phyloP scores from a whole-genome alignment of 2,113 vertebrate genomes.

The Casuarius casuarius region DNA sequence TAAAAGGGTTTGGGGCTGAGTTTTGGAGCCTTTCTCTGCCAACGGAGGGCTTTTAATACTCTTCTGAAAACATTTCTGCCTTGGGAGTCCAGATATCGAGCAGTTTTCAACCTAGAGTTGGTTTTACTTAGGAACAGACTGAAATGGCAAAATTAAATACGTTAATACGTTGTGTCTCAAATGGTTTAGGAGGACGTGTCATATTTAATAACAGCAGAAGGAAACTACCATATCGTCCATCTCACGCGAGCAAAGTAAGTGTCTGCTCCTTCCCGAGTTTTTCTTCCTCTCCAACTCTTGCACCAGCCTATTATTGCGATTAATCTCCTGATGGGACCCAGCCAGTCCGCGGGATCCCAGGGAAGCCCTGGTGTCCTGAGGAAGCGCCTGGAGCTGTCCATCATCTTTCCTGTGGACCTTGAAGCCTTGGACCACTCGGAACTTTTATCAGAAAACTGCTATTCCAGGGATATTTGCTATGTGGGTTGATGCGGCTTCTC shows the following conservation, averaged over 20 bases:
- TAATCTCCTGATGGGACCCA: too few relatives aligned
- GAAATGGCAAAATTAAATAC: too few relatives aligned
- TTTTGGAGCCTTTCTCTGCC: too few relatives aligned
- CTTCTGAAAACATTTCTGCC: background rate
- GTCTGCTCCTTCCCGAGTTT: background rate
- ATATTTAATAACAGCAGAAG: constrained; percentile 24
- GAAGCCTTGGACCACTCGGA: background rate
- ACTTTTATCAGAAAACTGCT: background rate
- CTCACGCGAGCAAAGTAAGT: background rate
- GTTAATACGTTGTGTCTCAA: background rate
- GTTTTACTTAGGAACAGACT: too few relatives aligned
- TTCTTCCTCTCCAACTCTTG: background rate
- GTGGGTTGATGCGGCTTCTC: background rate
- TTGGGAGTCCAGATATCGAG: too few relatives aligned
- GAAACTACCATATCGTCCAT: constrained; percentile 14
- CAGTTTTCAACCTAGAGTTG: too few relatives aligned
- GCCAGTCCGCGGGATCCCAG: background rate
- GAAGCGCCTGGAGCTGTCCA: background rate
- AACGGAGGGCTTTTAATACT: background rate
- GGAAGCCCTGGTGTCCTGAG: too few relatives aligned
- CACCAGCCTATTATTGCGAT: fast-evolving
- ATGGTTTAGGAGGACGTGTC: background rate
- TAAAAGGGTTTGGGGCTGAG: background rate
- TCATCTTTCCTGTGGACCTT: background rate
- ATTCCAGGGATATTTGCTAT: background rate